Evolutionary conservation across 2,888 invertebrate species (phyloP), one percentile per base, ranked within the genome.

Genomic region (Eristalinus sepulchralis): DNA sequence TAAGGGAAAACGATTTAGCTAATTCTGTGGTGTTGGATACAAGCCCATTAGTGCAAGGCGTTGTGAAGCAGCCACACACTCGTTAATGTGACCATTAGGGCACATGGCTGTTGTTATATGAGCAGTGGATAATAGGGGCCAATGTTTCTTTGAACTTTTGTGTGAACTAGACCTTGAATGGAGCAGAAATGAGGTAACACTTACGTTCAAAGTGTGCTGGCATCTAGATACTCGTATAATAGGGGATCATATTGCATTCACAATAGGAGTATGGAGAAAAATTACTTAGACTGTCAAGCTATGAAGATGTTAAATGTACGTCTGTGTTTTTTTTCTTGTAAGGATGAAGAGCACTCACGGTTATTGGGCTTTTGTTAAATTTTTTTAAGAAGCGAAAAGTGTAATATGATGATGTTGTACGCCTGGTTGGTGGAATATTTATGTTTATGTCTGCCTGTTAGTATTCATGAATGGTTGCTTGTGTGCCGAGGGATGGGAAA

Each of bases 1-100:
- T 24, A 24, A 63, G 63, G 53, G 17, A 55, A 47, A 71, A 17
- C 62, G 31, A 72, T 62, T 62, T n/a, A 62, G 13, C 62, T 72
- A 72, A 72, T 72, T 47, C 31, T 22, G 10, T 72, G 31, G 20
- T 24, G 47, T 20, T 31, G 27, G 47, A 53, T 47, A 33, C 31
- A 6, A 31, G n/a, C 17, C 66, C 39, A 17, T 24, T 39, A n/a
- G 24, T 27, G 39, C n/a, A n/a, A 13, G 59, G 27, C 24, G 10
- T 27, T 22, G 27, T 13, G 31, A 24, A 27, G n/a, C n/a, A 27
- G 59, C 1, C n/a, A 27, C 13, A 2, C 2, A 17, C 47, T 17
- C 47, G 47, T 17, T 17, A 47, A 47, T 47, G 47, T 47, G 47
- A 17, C 47, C 17, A 47, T 47, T 47, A 47, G 17, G 47, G 47